Conservation (phyloP, 2,888 invertebrate species). For the Idaea biselata region DNA sequence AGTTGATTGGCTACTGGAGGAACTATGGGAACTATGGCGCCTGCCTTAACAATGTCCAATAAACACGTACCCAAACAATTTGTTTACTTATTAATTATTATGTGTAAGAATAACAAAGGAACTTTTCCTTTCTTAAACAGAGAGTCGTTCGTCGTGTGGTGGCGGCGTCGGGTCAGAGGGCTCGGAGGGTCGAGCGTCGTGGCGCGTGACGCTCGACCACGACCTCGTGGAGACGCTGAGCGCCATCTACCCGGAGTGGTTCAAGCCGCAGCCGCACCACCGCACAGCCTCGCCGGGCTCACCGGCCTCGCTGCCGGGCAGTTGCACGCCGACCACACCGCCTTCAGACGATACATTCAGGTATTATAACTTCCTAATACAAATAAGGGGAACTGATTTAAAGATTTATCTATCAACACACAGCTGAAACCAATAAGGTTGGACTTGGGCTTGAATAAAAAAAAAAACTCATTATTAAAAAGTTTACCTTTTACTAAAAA, state of each 20-base stretch:
- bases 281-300: conserved; percentile 62
- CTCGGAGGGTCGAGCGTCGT: conserved; percentile 88
- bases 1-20: too few relatives aligned
- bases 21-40: too few relatives aligned
- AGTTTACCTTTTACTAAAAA: too few relatives aligned
- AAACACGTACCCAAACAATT: too few relatives aligned
- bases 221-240: conserved; percentile 95
- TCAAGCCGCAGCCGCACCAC: conserved; percentile 82
- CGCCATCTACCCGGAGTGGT: conserved; percentile 96
- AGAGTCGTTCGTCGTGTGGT: conserved; percentile 88
- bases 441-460: too few relatives aligned
- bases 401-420: too few relatives aligned
- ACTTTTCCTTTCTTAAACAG: conserved; percentile 69
- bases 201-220: conserved; percentile 95
- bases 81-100: too few relatives aligned
- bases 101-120: too few relatives aligned
- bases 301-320: conserved; percentile 53
- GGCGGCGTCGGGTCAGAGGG: conserved; percentile 86
- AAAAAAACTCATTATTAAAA: too few relatives aligned
- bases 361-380: conserved; percentile 40
- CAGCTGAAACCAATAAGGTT: too few relatives aligned
- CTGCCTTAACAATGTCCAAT: too few relatives aligned
- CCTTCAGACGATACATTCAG: conserved; percentile 71
- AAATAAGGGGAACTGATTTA: too few relatives aligned
- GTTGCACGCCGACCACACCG: conserved; percentile 52